These are phyloP conservation scores for Lasioglossum calceatum DNA, from an alignment of 2,888 invertebrate species.

Conservation along the genomic window DNA sequence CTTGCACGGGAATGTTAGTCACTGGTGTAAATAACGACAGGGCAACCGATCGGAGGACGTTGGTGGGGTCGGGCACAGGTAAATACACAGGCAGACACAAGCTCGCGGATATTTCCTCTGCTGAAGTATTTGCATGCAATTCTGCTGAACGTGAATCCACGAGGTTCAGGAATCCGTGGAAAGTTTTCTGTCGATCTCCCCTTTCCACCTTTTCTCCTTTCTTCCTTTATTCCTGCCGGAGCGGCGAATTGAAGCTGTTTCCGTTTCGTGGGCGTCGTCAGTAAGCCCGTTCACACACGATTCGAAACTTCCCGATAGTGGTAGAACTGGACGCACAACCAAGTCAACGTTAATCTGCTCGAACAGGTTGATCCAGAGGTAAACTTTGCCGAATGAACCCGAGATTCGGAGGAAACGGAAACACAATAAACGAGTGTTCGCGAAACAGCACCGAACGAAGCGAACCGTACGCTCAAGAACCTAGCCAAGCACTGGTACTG, in stretches of 20 bases:
- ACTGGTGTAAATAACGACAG: constrained; percentile 55
- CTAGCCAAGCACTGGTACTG: constrained; percentile 73
- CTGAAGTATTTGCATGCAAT: constrained; percentile 68
- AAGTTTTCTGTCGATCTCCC: constrained; percentile 23
- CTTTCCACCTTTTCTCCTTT: constrained; percentile 14
- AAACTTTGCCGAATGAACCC: neutral
- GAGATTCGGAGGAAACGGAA: constrained; percentile 17
- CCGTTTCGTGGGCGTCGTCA: constrained; percentile 59
- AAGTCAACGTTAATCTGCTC: neutral
- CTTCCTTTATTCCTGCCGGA: neutral
- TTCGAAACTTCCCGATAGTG: neutral
- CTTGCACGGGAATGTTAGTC: constrained; percentile 48
- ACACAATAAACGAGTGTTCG: constrained; percentile 15
- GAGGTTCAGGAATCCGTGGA: constrained; percentile 63
- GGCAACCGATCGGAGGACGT: constrained; percentile 25
- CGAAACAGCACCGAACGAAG: constrained; percentile 57
- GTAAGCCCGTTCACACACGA: neutral
- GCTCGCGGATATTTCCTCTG: constrained; percentile 60
- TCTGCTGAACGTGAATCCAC: constrained; percentile 42
- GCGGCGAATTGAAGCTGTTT: constrained; percentile 13
- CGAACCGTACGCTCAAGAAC: constrained; percentile 76
- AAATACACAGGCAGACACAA: constrained; percentile 6
- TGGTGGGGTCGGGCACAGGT: constrained; percentile 17
- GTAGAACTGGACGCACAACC: neutral
- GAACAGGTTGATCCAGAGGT: neutral